These are phyloP conservation scores for Metallyticus violacea DNA, from an alignment of 2,888 invertebrate genomes.

Conservation along the genomic window DNA sequence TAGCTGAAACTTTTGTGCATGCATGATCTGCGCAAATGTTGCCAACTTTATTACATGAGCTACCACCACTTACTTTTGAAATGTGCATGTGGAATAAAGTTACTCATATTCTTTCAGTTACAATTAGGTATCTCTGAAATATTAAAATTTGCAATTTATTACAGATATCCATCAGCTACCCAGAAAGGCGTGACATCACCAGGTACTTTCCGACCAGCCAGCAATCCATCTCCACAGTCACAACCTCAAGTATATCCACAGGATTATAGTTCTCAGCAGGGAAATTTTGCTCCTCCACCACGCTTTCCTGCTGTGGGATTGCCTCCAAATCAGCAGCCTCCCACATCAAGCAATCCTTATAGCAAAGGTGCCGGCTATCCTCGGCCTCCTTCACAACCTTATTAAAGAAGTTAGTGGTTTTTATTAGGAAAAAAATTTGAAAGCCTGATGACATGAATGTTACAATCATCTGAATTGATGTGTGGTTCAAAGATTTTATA, in stretches of 20 bases:
- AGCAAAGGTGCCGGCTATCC: slow-evolving; percentile 27
- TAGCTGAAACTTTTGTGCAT: too few relatives aligned
- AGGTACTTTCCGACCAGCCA: not conserved
- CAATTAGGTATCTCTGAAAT: too few relatives aligned
- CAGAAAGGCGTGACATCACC: slow-evolving; percentile 3
- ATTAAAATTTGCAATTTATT: not conserved
- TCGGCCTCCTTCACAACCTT: slow-evolving; percentile 25
- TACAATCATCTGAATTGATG: not conserved
- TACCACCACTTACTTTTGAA: too few relatives aligned
- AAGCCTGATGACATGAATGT: not conserved
- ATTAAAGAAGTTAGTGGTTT: slow-evolving; percentile 4
- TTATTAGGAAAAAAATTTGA: not conserved
- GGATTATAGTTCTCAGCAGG: slow-evolving; percentile 12
- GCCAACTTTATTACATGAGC: too few relatives aligned
- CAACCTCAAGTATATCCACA: slow-evolving; percentile 19
- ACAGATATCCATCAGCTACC: not conserved
- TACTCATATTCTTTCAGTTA: too few relatives aligned
- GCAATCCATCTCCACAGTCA: not conserved
- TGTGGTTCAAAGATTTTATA: not conserved
- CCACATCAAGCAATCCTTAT: slow-evolving; percentile 23
- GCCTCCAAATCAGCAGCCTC: slow-evolving; percentile 7
- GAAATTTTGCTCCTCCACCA: not conserved
- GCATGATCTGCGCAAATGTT: too few relatives aligned
- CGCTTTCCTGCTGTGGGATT: slow-evolving; percentile 8
- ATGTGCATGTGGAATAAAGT: too few relatives aligned